These are phyloP conservation scores for Thryonomys swinderianus DNA, from an alignment of 2,113 vertebrate genomes.

Conservation along the genomic window DNA sequence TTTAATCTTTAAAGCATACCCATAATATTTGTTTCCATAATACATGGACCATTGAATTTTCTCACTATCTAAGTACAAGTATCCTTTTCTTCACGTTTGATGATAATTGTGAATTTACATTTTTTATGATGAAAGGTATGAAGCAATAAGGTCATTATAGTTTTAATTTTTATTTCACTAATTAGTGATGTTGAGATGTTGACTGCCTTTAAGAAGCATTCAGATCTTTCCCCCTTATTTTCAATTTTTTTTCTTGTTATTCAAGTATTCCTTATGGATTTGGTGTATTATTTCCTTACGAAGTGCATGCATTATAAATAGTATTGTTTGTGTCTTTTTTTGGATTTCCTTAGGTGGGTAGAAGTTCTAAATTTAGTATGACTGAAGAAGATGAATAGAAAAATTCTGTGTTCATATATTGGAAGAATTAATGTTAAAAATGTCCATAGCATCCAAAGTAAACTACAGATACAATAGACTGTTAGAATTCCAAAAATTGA, in stretches of 20 bases:
- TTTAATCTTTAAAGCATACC: background rate
- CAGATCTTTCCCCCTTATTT: background rate
- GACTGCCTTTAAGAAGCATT: background rate
- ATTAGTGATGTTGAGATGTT: background rate
- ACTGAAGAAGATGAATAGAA: background rate
- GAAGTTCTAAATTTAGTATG: background rate
- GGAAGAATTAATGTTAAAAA: background rate
- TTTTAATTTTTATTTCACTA: background rate
- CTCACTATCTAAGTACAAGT: background rate
- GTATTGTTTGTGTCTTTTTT: background rate
- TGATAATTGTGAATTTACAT: background rate
- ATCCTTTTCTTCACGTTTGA: background rate
- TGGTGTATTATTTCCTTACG: background rate
- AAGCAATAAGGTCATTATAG: background rate
- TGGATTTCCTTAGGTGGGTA: background rate
- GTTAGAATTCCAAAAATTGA: background rate
- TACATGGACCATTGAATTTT: too few relatives aligned
- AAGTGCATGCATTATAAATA: background rate
- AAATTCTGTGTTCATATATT: background rate
- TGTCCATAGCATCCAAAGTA: background rate
- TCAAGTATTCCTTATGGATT: background rate
- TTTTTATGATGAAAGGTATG: background rate
- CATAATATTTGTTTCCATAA: background rate
- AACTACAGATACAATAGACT: background rate
- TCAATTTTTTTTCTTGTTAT: background rate